These are phyloP conservation scores for Thysanoteuthis rhombus DNA, from an alignment of 2,888 invertebrate genomes.

Conservation along the genomic window DNA sequence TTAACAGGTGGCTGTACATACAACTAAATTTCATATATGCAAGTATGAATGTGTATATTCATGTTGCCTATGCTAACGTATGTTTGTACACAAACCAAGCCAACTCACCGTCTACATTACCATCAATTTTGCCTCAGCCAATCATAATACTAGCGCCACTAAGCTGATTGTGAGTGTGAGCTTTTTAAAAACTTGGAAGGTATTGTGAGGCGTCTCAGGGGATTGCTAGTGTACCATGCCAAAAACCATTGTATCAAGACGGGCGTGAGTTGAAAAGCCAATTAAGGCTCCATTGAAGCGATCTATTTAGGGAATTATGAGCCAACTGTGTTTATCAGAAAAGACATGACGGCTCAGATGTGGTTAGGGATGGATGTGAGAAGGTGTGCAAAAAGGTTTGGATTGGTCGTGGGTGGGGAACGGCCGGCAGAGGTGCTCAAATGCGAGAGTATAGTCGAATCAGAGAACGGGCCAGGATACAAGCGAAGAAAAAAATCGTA, in stretches of 20 bases:
- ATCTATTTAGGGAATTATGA: slow-evolving; percentile 15
- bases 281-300: slow-evolving; percentile 22
- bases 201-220: not conserved
- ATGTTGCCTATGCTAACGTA: not conserved
- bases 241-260: slow-evolving; percentile 17
- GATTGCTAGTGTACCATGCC: not conserved
- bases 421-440: not conserved
- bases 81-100: not conserved
- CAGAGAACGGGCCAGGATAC: not conserved
- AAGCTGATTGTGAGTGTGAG: not conserved
- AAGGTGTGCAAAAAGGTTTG: not conserved
- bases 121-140: not conserved
- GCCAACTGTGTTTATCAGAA: not conserved
- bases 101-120: not conserved
- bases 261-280: slow-evolving; percentile 17
- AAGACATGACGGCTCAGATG: not conserved
- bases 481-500: not conserved
- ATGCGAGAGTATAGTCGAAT: not conserved
- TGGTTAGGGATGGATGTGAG: not conserved
- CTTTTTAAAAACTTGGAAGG: slow-evolving; percentile 12
- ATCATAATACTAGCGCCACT: not conserved
- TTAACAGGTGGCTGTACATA: no score
- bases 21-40: no score
- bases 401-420: not conserved
- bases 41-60: not conserved